Evolutionary conservation across 2,113 vertebrate genomes (phyloP).

Genomic region (Heterotis niloticus): DNA sequence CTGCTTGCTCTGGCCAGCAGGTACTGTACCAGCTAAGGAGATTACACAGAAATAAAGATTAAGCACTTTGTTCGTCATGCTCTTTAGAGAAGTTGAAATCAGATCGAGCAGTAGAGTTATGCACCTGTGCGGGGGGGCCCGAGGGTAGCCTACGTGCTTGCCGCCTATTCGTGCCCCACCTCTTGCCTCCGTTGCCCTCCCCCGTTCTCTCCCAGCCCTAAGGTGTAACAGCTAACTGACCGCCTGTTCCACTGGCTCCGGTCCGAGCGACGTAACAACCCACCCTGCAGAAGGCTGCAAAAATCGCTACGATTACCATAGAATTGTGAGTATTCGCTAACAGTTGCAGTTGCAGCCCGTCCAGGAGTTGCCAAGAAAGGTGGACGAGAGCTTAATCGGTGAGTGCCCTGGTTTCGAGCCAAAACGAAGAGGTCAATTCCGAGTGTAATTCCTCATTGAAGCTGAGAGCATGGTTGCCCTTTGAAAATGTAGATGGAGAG

Average conservation of each 20-base stretch:
- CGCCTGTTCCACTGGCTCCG: neutral
- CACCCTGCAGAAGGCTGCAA: neutral
- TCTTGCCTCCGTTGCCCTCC: neutral
- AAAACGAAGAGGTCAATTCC: neutral
- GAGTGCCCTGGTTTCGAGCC: neutral
- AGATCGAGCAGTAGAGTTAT: neutral
- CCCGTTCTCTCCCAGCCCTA: neutral
- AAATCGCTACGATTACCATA: slow-evolving; percentile 15
- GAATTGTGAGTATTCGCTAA: neutral
- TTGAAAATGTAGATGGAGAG: neutral
- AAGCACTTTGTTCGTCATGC: no score
- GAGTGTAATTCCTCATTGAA: neutral
- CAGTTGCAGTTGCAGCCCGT: neutral
- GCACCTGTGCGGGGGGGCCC: neutral
- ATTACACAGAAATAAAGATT: neutral
- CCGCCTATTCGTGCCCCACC: neutral
- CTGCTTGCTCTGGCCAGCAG: no score
- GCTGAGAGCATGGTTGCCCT: neutral
- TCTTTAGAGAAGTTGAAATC: neutral
- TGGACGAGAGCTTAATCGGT: neutral
- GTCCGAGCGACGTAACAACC: neutral
- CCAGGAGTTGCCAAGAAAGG: neutral
- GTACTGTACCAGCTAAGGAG: no score
- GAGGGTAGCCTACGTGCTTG: neutral
- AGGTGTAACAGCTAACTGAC: neutral